phyloP scores from a whole-genome alignment of 2,113 vertebrate genomes.

The Rhynchomys soricoides region DNA sequence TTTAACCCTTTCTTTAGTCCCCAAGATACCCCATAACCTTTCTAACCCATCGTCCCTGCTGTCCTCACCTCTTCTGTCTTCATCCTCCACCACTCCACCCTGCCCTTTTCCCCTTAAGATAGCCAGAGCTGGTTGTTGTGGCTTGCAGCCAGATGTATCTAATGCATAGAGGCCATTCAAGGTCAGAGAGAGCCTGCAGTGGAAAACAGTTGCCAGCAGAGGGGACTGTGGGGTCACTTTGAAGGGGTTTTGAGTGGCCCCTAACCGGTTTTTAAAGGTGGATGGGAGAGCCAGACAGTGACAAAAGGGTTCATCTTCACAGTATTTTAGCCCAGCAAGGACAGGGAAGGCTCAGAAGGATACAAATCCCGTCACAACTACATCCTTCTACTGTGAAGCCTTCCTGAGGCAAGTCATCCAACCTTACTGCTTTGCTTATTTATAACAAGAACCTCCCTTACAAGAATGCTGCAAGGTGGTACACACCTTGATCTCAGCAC shows the following conservation, averaged over 20 bases:
- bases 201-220: conserved; percentile 44
- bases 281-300: not conserved
- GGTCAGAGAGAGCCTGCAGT: conserved; percentile 14
- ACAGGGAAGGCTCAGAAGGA: not conserved
- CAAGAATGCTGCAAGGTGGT: not conserved
- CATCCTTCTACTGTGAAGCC: not conserved
- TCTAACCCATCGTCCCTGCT: not conserved
- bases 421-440: not conserved
- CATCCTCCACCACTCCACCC: no score
- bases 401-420: not conserved
- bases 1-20: conserved; percentile 9
- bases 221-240: conserved; percentile 14
- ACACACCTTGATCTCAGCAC: no score
- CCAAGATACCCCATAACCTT: not conserved
- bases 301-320: not conserved
- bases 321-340: not conserved
- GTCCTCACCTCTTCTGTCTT: not conserved
- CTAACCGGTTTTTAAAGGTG: not conserved
- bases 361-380: not conserved
- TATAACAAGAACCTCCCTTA: not conserved
- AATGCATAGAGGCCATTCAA: conserved; percentile 33
- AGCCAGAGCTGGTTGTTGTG: conserved; percentile 30
- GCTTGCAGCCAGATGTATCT: not conserved
- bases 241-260: not conserved
- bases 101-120: not conserved